Base-by-base conservation (phyloP, 2,113 vertebrate species). In the Rissa tridactyla region DNA sequence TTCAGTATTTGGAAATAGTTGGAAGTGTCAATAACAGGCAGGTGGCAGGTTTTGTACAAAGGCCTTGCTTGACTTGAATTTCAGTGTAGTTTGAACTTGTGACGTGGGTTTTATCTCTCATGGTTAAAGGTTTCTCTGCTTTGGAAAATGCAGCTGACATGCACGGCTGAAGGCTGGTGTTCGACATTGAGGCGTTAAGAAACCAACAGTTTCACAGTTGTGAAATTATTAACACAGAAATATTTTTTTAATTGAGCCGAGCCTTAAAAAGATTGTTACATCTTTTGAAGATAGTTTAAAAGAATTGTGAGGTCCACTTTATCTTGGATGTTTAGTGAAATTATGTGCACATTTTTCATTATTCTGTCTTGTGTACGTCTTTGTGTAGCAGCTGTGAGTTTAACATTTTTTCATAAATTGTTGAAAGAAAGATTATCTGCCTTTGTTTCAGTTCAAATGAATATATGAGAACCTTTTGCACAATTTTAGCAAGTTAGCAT, bases 21-120 rank as follows among this genome's bases (percentile, higher is more conserved):
- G 42, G 18, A 79, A 95, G n/a, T 86, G 82, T 75, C 52, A 38
- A 1, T 76, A 82, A 71, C 21, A 49, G 82, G 38, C 92, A 92
- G 85, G 80, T 95, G 92, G 55, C 72, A 86, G 57, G 30, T 86
- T 96, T 96, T 97, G 15, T 85, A 32, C 54, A 19, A 52, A 88
- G 76, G 90, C 80, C 42, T 86, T 96, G 64, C 86, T 82, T 96
- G 94, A 95, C 84, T 94, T 96, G 71, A 84, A 86, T 91, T 96
- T 96, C 94, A 86, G 47, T 85, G 86, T 20, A 51, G 82, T 68
- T 40, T 96, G 87, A 95, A 62, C 86, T 86, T 96, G 76, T 94
- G 52, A 81, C 26, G 57, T 40, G n/a, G 13, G 60, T 91, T 90
- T 92, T 90, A 44, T 78, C 77, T 89, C n/a, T 90, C 42, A 12